A percentile compares a stretch with the other conserved stretches of the same genome.
phyloP scores from a whole-genome alignment of 2,113 vertebrate genomes.

The Machaerirhynchus nigripectus region DNA sequence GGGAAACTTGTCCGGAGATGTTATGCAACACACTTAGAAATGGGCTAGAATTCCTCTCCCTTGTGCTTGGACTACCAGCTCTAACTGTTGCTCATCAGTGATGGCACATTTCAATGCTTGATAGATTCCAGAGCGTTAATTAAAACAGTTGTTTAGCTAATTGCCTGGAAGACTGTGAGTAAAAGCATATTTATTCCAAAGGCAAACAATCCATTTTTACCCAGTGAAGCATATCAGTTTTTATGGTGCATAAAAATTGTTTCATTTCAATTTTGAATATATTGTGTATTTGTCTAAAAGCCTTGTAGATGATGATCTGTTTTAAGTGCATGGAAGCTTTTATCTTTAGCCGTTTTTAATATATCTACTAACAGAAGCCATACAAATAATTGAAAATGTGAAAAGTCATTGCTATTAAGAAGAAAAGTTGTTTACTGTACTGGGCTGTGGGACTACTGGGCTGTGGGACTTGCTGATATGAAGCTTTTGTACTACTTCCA shows the following conservation, averaged over 20 bases:
- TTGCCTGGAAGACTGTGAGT: slow-evolving; percentile 47
- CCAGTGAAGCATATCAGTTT: slow-evolving; percentile 28
- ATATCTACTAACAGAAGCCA: not conserved
- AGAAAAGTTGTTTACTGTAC: not conserved
- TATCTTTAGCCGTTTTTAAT: not conserved
- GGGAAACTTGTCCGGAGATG: not conserved
- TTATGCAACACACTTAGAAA: not conserved
- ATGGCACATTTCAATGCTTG: slow-evolving; percentile 31
- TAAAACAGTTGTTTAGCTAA: slow-evolving; percentile 62
- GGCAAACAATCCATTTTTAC: slow-evolving; percentile 56
- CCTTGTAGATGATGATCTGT: not conserved
- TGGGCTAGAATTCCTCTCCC: not conserved
- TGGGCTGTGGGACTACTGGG: not conserved
- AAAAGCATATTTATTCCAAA: slow-evolving; percentile 59
- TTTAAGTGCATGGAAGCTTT: not conserved
- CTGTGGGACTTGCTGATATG: not conserved
- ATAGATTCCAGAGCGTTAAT: slow-evolving; percentile 38
- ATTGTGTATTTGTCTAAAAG: slow-evolving; percentile 12
- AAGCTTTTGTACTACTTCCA: not conserved
- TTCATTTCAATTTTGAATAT: slow-evolving; percentile 37
- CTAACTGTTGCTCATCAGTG: slow-evolving; percentile 17
- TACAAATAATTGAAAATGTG: not conserved
- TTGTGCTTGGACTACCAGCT: not conserved
- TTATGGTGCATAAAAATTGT: slow-evolving; percentile 36
- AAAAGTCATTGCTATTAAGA: not conserved